phyloP scores from a whole-genome alignment of 2,888 invertebrate genomes.

The Patella depressa region DNA sequence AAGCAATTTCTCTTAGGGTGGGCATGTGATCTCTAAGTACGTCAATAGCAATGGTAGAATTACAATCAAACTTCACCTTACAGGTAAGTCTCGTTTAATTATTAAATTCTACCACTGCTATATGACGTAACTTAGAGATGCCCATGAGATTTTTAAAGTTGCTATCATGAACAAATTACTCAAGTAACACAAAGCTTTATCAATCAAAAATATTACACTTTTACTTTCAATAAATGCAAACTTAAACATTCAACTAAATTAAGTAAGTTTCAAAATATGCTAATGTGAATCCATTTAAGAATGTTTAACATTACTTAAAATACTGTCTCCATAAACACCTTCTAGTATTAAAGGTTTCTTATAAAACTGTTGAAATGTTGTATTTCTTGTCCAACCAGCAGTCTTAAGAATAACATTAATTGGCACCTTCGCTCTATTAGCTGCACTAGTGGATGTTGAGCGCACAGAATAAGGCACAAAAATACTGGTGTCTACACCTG shows the following conservation, averaged over 20 bases:
- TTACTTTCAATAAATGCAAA: too few relatives aligned
- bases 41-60: not conserved
- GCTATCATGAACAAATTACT: constrained; percentile 2
- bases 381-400: constrained; percentile 14
- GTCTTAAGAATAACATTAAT: constrained; percentile 9
- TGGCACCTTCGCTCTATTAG: constrained; percentile 3
- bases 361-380: constrained; percentile 6
- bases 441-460: not conserved
- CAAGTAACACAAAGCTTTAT: not conserved
- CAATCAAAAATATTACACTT: not conserved
- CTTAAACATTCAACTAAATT: too few relatives aligned
- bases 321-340: not conserved
- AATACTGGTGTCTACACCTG: constrained; percentile 13
- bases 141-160: constrained; percentile 10
- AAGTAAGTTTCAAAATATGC: too few relatives aligned
- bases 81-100: not conserved
- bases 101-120: not conserved
- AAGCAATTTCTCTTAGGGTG: too few relatives aligned
- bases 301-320: not conserved
- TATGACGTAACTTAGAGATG: not conserved
- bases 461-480: constrained; percentile 13
- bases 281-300: not conserved
- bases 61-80: constrained; percentile 7
- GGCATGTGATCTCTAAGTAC: not conserved
- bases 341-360: constrained; percentile 11